These are phyloP conservation scores for Drosophila rufa DNA, from an alignment of 1,140 invertebrate genomes.

Conservation along the genomic window DNA sequence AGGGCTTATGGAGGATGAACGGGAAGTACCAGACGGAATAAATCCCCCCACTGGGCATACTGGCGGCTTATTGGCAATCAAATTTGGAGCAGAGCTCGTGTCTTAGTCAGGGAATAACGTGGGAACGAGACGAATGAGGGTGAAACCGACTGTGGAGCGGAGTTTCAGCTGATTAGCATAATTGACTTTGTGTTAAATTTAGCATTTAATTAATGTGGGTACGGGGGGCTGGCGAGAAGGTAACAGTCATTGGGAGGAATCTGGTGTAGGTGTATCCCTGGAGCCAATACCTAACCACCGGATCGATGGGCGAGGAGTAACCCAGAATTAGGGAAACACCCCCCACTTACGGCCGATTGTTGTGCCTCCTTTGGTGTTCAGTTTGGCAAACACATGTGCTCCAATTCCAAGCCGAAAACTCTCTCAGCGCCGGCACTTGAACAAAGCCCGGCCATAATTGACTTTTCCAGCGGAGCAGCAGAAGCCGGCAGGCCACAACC, in stretches of 20 bases:
- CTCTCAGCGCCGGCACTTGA: conserved; percentile 62
- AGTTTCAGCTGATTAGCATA: conserved; percentile 72
- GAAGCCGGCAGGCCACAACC: conserved; percentile 47
- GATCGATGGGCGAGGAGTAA: conserved; percentile 20
- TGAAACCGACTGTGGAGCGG: not conserved
- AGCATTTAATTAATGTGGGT: conserved; percentile 79
- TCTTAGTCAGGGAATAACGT: conserved; percentile 17
- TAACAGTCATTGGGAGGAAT: conserved; percentile 8
- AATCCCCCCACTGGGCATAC: conserved; percentile 70
- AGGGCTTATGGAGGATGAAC: conserved; percentile 1
- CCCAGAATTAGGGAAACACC: conserved; percentile 32
- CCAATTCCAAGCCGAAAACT: conserved; percentile 60
- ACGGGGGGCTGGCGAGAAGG: conserved; percentile 37
- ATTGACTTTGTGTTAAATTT: conserved; percentile 82
- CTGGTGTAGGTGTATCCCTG: conserved; percentile 1
- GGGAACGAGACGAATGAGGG: conserved; percentile 2
- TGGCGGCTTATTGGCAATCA: conserved; percentile 75
- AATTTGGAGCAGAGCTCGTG: conserved; percentile 50
- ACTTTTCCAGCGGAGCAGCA: conserved; percentile 57
- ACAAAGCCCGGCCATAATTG: conserved; percentile 77
- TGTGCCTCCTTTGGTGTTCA: conserved; percentile 28
- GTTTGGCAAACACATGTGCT: conserved; percentile 45
- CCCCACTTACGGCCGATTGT: conserved; percentile 11
- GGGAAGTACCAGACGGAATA: conserved; percentile 24
- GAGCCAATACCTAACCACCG: conserved; percentile 8